phyloP scores from a whole-genome alignment of 2,888 invertebrate genomes.

The Gastrophysa polygoni region DNA sequence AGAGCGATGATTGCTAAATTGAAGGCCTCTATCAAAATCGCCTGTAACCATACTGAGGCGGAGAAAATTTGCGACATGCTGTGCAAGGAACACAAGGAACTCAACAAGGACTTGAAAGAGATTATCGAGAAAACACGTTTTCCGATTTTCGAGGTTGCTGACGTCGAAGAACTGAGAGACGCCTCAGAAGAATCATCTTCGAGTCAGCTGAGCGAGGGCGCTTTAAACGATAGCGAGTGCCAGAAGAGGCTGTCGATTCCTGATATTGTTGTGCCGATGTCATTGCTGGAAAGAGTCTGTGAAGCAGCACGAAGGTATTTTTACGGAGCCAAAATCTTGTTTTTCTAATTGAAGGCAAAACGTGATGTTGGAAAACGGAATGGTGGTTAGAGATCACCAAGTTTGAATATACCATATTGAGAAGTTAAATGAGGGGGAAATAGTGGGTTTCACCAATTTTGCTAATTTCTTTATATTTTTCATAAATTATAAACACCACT shows the following conservation, averaged over 20 bases:
- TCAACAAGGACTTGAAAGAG: not conserved
- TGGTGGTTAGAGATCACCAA: too few relatives aligned
- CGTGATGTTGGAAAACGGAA: too few relatives aligned
- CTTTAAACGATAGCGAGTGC: not conserved
- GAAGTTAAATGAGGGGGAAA: too few relatives aligned
- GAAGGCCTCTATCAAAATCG: not conserved
- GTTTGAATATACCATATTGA: too few relatives aligned
- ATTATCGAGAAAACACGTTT: not conserved
- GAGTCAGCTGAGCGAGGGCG: constrained; percentile 6
- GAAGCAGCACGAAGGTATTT: constrained; percentile 26
- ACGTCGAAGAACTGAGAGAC: constrained; percentile 15
- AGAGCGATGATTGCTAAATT: constrained; percentile 12
- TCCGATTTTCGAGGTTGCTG: not conserved
- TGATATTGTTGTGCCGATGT: constrained; percentile 12
- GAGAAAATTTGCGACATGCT: not conserved
- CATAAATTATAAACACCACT: too few relatives aligned
- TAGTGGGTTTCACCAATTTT: too few relatives aligned
- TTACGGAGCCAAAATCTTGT: too few relatives aligned
- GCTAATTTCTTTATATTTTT: too few relatives aligned
- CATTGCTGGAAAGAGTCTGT: constrained; percentile 22
- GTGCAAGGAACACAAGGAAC: not conserved
- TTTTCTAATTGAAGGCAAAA: not conserved
- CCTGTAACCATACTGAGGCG: not conserved
- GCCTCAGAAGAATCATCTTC: constrained; percentile 16
- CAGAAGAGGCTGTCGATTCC: constrained; percentile 5